These are phyloP conservation scores for Delphinapterus leucas DNA, from an alignment of 2,113 vertebrate genomes.

Conservation along the genomic window DNA sequence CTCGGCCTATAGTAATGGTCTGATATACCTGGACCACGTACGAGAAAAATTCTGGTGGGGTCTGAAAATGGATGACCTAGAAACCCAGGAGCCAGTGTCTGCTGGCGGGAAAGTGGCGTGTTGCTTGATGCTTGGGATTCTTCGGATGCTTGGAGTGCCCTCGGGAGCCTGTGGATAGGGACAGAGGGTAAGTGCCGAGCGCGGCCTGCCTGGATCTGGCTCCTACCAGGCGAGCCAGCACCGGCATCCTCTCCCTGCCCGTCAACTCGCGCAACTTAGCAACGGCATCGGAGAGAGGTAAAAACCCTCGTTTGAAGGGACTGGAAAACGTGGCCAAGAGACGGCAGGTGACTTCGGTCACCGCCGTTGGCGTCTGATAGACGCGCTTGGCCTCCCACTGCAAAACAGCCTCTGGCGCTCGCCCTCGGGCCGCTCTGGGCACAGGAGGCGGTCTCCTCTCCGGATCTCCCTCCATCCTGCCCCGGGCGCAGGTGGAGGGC, in stretches of 20 bases:
- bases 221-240: neutral
- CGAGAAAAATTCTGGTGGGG: neutral
- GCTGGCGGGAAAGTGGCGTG: neutral
- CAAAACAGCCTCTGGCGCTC: neutral
- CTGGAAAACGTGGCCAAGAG: neutral
- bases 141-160: neutral
- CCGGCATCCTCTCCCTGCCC: fast-evolving
- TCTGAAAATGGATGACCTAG: neutral
- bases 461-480: neutral
- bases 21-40: neutral
- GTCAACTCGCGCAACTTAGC: neutral
- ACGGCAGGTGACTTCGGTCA: neutral
- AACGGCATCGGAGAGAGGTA: fast-evolving
- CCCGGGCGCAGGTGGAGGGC: neutral
- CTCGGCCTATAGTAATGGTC: fast-evolving
- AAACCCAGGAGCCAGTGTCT: neutral
- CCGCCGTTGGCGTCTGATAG: neutral
- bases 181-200: fast-evolving
- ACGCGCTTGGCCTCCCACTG: neutral
- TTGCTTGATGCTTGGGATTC: neutral
- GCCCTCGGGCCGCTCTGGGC: neutral
- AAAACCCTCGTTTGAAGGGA: neutral
- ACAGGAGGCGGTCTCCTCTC: neutral
- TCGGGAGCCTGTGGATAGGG: neutral
- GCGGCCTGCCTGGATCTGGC: neutral